Conservation (phyloP, 2,888 invertebrate species). For the Polia nebulosa region DNA sequence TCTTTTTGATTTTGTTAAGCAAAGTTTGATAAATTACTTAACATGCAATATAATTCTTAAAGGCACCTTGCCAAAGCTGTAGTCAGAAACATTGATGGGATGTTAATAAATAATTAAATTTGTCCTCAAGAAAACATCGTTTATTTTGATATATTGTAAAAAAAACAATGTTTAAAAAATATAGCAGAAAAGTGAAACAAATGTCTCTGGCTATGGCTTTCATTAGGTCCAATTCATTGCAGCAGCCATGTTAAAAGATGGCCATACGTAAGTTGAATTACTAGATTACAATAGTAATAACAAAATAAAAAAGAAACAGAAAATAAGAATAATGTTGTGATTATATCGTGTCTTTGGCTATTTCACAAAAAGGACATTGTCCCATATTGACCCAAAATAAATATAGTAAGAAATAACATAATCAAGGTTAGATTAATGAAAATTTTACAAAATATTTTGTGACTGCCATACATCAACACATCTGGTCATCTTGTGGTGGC, state of each 20-base stretch:
- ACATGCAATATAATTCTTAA: constrained; percentile 29
- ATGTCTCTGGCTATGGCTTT: constrained; percentile 34
- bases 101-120: constrained; percentile 29
- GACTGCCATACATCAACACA: constrained; percentile 82
- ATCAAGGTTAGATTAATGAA: constrained; percentile 63
- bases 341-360: constrained; percentile 65
- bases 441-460: constrained; percentile 68
- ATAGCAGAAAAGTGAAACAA: background rate
- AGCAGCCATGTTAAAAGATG: constrained; percentile 29
- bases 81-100: constrained; percentile 27
- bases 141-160: constrained; percentile 13
- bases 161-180: background rate
- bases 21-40: constrained; percentile 34
- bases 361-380: constrained; percentile 43
- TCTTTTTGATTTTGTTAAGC: constrained; percentile 51
- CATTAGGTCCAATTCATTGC: constrained; percentile 21
- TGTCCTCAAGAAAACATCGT: constrained; percentile 22
- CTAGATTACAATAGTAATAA: constrained; percentile 46
- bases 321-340: constrained; percentile 49
- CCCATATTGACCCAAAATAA: constrained; percentile 44
- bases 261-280: constrained; percentile 26
- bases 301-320: constrained; percentile 35
- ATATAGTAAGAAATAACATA: constrained; percentile 54
- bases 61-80: constrained; percentile 36
- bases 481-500: constrained; percentile 87